Evolutionary conservation across 2,113 vertebrate species (phyloP).

Genomic region (Syngnathus typhle): DNA sequence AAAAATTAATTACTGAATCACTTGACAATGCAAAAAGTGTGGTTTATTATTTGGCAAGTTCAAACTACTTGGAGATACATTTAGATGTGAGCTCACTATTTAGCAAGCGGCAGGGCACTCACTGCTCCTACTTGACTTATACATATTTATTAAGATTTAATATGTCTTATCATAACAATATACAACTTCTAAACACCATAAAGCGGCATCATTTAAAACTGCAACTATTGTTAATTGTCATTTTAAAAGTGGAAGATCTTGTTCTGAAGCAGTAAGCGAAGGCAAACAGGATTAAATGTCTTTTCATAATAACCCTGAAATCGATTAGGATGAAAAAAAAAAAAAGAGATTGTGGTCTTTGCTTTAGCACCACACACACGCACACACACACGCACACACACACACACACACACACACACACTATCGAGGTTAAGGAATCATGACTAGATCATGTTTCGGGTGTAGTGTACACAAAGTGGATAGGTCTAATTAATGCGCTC

Average conservation of each 20-base stretch:
- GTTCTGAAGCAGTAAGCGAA: not conserved
- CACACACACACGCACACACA: conserved; percentile 36
- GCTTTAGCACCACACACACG: conserved; percentile 34
- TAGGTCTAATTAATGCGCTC: conserved; percentile 24
- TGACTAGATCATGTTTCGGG: conserved; percentile 71
- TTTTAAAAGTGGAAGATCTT: not conserved
- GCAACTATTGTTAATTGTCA: not conserved
- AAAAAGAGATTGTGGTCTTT: conserved; percentile 1
- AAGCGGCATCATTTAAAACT: not conserved
- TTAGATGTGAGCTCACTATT: not conserved
- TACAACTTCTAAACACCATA: not conserved
- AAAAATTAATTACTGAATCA: not conserved
- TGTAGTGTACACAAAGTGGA: conserved; percentile 63
- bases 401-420: conserved; percentile 44
- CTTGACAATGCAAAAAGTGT: not conserved
- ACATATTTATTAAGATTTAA: not conserved
- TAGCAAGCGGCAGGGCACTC: not conserved
- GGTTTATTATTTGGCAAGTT: not conserved
- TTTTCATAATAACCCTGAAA: conserved; percentile 4
- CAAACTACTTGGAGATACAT: no score
- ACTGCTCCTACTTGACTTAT: not conserved
- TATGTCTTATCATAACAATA: not conserved
- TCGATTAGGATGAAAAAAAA: not conserved
- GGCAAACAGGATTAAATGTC: not conserved
- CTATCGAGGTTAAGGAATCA: conserved; percentile 49